Percentiles rank a stretch among this genome's conserved stretches.
phyloP scores from a whole-genome alignment of 2,113 vertebrate species.

The Psilopogon haemacephalus region DNA sequence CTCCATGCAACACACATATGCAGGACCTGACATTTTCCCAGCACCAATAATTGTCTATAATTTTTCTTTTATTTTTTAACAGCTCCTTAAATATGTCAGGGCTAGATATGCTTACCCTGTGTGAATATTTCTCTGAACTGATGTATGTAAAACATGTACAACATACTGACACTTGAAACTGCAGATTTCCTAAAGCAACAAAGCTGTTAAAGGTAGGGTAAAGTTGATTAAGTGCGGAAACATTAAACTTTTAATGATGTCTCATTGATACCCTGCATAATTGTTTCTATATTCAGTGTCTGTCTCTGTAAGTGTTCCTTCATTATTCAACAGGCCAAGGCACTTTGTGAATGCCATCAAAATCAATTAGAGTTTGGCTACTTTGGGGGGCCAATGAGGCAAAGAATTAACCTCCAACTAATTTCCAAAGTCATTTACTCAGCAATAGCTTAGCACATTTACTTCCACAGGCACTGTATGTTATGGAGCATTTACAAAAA shows the following conservation, averaged over 20 bases:
- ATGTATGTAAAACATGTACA: slow-evolving; percentile 23
- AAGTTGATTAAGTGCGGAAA: slow-evolving; percentile 60
- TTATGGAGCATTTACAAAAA: slow-evolving; percentile 55
- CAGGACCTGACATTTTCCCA: neutral
- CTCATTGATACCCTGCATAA: slow-evolving; percentile 63
- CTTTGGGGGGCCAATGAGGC: slow-evolving; percentile 74
- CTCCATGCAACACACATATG: neutral
- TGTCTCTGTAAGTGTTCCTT: slow-evolving; percentile 46
- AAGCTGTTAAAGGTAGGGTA: slow-evolving; percentile 29
- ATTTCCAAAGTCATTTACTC: slow-evolving; percentile 78
- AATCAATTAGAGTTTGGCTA: slow-evolving; percentile 78
- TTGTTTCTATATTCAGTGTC: slow-evolving; percentile 51
- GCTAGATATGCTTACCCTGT: neutral
- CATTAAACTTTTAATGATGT: slow-evolving; percentile 61
- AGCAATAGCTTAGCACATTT: slow-evolving; percentile 58
- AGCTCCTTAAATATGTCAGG: slow-evolving; percentile 7
- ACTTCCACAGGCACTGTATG: slow-evolving; percentile 11
- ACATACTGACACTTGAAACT: slow-evolving; percentile 20
- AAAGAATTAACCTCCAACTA: slow-evolving; percentile 82
- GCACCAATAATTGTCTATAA: neutral
- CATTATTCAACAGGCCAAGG: slow-evolving; percentile 67
- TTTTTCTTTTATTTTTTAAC: slow-evolving; percentile 22
- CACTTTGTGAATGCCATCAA: slow-evolving; percentile 70
- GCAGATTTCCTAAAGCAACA: slow-evolving; percentile 55
- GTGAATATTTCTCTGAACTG: slow-evolving; percentile 9